Percentiles rank a stretch among this genome's conserved stretches.
These are phyloP conservation scores for Actinia tenebrosa DNA, from an alignment of 64 coral and sea anemone species.

Conservation along the genomic window DNA sequence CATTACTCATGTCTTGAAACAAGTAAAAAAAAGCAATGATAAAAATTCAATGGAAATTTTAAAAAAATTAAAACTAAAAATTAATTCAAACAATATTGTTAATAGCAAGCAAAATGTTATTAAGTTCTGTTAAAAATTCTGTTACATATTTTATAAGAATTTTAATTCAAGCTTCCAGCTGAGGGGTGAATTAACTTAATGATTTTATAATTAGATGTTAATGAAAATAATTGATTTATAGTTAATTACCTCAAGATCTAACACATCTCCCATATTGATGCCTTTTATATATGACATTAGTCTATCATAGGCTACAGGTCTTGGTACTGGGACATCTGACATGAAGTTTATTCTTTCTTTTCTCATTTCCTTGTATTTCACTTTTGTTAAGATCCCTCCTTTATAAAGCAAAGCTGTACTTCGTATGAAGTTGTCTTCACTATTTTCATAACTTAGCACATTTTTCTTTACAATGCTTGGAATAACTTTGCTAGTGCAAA, in stretches of 20 bases:
- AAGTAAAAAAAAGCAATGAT: not conserved
- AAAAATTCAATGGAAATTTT: not conserved
- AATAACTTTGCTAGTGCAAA: conserved; percentile 34
- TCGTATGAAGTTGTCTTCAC: conserved; percentile 35
- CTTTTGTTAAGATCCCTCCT: conserved; percentile 23
- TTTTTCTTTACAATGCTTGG: conserved; percentile 42
- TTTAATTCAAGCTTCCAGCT: not conserved
- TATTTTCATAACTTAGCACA: conserved; percentile 30
- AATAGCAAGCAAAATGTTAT: not conserved
- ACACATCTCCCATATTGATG: conserved; percentile 26
- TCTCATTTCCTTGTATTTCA: conserved; percentile 39
- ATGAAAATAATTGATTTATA: not conserved
- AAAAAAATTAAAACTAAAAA: not conserved
- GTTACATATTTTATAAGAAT: not conserved
- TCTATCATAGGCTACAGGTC: conserved; percentile 28
- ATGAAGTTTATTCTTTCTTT: conserved; percentile 1
- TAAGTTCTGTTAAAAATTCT: not conserved
- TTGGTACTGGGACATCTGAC: not conserved
- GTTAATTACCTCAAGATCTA: conserved; percentile 24
- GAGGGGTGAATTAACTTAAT: not conserved
- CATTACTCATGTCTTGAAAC: not conserved
- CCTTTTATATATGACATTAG: conserved; percentile 26
- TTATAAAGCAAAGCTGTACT: conserved; percentile 43
- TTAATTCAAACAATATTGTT: not conserved
- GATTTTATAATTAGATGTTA: not conserved